These are phyloP conservation scores for Teleogryllus occipitalis DNA, from an alignment of 1,140 invertebrate species.

Conservation along the genomic window DNA sequence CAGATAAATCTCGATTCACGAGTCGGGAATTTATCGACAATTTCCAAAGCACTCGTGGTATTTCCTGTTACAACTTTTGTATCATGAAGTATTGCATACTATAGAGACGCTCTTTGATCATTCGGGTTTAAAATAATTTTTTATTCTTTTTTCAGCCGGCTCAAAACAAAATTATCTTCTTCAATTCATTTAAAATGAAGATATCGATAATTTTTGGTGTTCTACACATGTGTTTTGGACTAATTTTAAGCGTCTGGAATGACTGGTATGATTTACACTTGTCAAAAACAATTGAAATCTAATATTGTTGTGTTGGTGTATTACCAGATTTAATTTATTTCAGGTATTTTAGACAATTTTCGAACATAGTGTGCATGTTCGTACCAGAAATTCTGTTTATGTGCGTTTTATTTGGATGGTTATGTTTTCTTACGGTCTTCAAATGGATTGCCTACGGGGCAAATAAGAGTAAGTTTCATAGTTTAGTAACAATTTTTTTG, in stretches of 20 bases:
- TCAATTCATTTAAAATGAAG: slow-evolving; percentile 68
- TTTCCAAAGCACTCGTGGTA: too few relatives aligned
- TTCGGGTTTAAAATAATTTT: too few relatives aligned
- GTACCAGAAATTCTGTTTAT: slow-evolving; percentile 90
- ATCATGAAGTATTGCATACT: too few relatives aligned
- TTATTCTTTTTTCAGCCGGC: slow-evolving; percentile 43
- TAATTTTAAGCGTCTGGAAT: slow-evolving; percentile 49
- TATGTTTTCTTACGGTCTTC: slow-evolving; percentile 83
- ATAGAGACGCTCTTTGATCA: too few relatives aligned
- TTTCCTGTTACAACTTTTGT: too few relatives aligned
- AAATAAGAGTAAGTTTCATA: not conserved
- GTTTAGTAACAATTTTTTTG: too few relatives aligned
- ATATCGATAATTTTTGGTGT: slow-evolving; percentile 59
- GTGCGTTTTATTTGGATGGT: slow-evolving; percentile 82
- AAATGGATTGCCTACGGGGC: slow-evolving; percentile 75
- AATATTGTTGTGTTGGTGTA: too few relatives aligned
- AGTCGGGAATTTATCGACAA: too few relatives aligned
- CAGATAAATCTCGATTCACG: too few relatives aligned
- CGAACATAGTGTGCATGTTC: slow-evolving; percentile 81
- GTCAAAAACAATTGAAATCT: slow-evolving; percentile 8
- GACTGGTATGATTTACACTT: slow-evolving; percentile 39
- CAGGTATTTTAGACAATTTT: slow-evolving; percentile 68
- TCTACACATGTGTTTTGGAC: slow-evolving; percentile 57
- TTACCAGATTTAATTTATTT: slow-evolving; percentile 26
- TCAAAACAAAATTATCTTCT: slow-evolving; percentile 56